These are phyloP conservation scores for Copsychus sechellarum DNA, from an alignment of 2,113 vertebrate genomes.

Conservation along the genomic window DNA sequence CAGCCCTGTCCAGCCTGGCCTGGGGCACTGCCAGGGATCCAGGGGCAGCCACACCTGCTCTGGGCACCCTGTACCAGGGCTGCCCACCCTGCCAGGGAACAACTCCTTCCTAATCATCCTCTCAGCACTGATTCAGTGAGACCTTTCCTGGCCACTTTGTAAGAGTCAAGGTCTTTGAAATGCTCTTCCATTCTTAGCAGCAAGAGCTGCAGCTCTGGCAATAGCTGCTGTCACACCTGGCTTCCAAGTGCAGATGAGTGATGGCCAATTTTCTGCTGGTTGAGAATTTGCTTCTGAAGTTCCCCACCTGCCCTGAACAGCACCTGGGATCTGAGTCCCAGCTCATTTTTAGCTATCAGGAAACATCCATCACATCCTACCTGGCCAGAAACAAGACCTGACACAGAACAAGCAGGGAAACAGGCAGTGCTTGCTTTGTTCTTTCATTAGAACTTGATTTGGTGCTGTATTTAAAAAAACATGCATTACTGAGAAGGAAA, in stretches of 20 bases:
- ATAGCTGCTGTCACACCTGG: background rate
- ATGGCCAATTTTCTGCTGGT: background rate
- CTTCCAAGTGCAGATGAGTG: background rate
- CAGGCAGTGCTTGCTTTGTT: background rate
- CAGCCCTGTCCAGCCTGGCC: background rate
- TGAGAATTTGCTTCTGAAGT: background rate
- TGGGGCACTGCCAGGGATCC: background rate
- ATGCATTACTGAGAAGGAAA: background rate
- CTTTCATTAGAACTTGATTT: conserved; percentile 2
- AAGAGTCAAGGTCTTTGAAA: background rate
- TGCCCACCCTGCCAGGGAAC: rapidly evolving
- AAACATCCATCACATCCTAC: background rate
- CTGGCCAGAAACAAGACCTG: background rate
- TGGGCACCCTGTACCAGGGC: background rate
- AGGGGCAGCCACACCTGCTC: background rate
- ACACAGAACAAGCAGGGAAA: background rate
- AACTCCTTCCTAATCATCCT: background rate
- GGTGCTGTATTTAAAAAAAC: background rate
- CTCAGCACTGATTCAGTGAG: background rate
- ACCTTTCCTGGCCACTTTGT: background rate
- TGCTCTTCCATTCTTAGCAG: background rate
- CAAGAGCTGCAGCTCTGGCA: background rate
- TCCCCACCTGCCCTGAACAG: background rate
- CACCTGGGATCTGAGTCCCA: background rate
- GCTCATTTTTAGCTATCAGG: background rate